phyloP scores from a whole-genome alignment of 1,140 invertebrate genomes.

The Pygmarrhopalites habei region DNA sequence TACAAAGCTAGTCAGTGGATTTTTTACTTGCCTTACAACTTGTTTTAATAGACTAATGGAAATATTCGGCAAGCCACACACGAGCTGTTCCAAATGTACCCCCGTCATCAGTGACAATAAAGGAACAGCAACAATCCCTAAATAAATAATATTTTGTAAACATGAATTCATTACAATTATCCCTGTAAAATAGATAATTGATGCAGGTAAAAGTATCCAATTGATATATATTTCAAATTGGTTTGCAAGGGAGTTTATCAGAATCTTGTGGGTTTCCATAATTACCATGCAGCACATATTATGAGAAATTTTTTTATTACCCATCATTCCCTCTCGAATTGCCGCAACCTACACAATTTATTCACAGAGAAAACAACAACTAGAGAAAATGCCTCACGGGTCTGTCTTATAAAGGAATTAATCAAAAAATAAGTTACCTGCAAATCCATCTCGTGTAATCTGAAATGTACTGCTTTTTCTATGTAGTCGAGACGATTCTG shows the following conservation, averaged over 20 bases:
- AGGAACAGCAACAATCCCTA: slow-evolving; percentile 60
- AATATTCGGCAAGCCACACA: slow-evolving; percentile 60
- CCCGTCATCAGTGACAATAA: slow-evolving; percentile 56
- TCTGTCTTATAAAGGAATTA: neutral
- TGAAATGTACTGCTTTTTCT: slow-evolving; percentile 53
- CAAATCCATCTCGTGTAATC: slow-evolving; percentile 58
- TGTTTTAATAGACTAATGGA: slow-evolving; percentile 56
- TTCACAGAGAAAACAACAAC: no score
- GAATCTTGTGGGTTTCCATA: no score
- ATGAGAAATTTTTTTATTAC: no score
- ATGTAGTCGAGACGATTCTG: slow-evolving; percentile 57
- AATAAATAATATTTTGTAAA: no score
- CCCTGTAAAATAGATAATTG: no score
- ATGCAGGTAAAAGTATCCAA: no score
- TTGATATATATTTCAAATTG: no score
- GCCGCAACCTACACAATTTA: slow-evolving; percentile 52
- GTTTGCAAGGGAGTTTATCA: no score
- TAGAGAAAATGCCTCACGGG: no score
- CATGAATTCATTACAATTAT: no score
- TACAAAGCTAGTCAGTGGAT: no score
- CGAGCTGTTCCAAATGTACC: slow-evolving; percentile 55
- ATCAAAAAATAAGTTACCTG: slow-evolving; percentile 50
- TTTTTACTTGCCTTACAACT: slow-evolving; percentile 52
- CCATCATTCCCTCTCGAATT: slow-evolving; percentile 58
- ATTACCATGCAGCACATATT: no score